Evolutionary conservation across 2,888 invertebrate genomes (phyloP).

Genomic region (Tribolium freemani): DNA sequence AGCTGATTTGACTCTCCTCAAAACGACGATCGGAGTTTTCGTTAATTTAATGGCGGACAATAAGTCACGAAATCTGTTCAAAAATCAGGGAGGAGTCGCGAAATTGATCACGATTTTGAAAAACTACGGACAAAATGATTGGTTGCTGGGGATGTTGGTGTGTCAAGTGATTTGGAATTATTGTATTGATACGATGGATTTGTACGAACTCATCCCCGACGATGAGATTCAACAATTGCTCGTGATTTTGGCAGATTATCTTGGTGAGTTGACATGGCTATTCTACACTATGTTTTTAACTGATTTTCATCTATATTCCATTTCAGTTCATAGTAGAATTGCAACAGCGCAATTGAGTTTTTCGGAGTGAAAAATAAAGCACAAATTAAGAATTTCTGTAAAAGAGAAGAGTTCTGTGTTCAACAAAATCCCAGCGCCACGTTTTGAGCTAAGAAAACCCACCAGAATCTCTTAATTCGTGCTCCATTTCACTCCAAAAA

Average conservation of each 20-base stretch:
- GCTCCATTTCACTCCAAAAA: too few species aligned
- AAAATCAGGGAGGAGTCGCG: conserved; percentile 70
- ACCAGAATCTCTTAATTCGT: too few species aligned
- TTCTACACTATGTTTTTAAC: too few species aligned
- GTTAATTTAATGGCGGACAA: conserved; percentile 82
- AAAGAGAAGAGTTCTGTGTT: too few species aligned
- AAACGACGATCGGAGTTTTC: conserved; percentile 85
- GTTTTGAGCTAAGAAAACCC: too few species aligned
- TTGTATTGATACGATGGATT: conserved; percentile 71
- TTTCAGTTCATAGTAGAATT: too few species aligned
- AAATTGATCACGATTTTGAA: conserved; percentile 72
- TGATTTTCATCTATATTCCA: too few species aligned
- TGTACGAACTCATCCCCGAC: conserved; percentile 69
- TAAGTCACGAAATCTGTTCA: conserved; percentile 71
- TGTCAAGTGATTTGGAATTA: conserved; percentile 85
- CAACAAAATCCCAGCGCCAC: too few species aligned
- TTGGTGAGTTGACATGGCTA: conserved; percentile 64
- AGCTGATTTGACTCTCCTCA: conserved; percentile 78
- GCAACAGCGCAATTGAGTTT: too few species aligned
- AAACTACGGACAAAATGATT: conserved; percentile 75
- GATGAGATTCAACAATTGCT: conserved; percentile 71
- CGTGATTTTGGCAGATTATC: conserved; percentile 71
- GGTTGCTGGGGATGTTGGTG: conserved; percentile 79
- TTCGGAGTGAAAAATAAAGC: too few species aligned
- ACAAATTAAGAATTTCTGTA: too few species aligned